Percentiles rank a stretch among this genome's conserved stretches.
phyloP scores from a whole-genome alignment of 2,797 vertebrate species.

The Lepus oiostolus region DNA sequence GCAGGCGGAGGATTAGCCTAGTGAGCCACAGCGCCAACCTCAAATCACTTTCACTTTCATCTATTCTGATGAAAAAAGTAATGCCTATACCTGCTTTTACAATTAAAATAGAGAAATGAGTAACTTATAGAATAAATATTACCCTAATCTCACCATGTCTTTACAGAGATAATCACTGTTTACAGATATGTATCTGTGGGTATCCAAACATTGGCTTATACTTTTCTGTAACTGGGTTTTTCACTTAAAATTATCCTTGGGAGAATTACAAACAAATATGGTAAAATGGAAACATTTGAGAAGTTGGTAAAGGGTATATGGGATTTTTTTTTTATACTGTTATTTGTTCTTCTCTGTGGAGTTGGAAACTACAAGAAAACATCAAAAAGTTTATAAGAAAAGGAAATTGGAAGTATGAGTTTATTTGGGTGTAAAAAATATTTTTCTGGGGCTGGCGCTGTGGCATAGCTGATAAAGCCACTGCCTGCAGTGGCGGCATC shows the following conservation, averaged over 20 bases:
- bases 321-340: not conserved
- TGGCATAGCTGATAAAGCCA: too few relatives aligned
- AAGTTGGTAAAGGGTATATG: not conserved
- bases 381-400: too few relatives aligned
- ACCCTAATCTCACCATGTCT: not conserved
- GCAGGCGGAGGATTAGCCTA: too few relatives aligned
- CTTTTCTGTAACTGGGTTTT: not conserved
- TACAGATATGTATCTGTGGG: not conserved
- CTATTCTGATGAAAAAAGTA: constrained; percentile 15
- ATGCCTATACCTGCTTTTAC: not conserved
- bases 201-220: not conserved
- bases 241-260: constrained; percentile 30
- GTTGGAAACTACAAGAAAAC: not conserved
- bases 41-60: not conserved
- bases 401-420: too few relatives aligned
- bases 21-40: too few relatives aligned
- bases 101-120: not conserved
- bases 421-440: too few relatives aligned
- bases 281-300: constrained; percentile 24
- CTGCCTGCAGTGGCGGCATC: too few relatives aligned
- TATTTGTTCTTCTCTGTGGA: not conserved
- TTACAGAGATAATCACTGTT: not conserved
- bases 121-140: not conserved
- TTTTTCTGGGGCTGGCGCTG: too few relatives aligned
- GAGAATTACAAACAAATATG: not conserved